A percentile compares a stretch with the other conserved stretches of the same genome.
Evolutionary conservation across 2,888 invertebrate genomes (phyloP).

Genomic region (Perizoma affinitatum): DNA sequence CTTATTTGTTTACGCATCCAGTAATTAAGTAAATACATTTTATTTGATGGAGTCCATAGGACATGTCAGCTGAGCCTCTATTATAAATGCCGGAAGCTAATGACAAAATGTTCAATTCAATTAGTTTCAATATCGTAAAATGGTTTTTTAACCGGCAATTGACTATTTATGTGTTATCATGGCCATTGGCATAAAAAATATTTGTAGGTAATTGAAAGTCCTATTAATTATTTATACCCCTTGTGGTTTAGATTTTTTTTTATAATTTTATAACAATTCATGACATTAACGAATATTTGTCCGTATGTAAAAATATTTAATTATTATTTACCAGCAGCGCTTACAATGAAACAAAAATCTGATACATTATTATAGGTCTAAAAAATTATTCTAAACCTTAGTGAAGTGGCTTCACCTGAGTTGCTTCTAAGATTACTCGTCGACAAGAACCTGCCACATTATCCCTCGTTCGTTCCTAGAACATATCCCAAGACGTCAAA

Average conservation of each 20-base stretch:
- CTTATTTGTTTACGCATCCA: constrained; percentile 62
- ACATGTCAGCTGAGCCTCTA: constrained; percentile 28
- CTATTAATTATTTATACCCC: constrained; percentile 29
- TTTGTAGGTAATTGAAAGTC: constrained; percentile 31
- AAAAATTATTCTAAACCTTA: constrained; percentile 8
- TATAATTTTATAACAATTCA: constrained; percentile 23
- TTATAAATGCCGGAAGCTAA: constrained; percentile 46
- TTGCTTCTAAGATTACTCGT: constrained; percentile 10
- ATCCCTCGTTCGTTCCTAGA: constrained; percentile 29
- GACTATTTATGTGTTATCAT: constrained; percentile 38
- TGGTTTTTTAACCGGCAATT: constrained; percentile 34
- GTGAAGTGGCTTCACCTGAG: constrained; percentile 10
- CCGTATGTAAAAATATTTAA: constrained; percentile 3
- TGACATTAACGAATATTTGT: constrained; percentile 27
- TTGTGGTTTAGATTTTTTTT: constrained; percentile 26
- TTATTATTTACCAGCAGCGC: constrained; percentile 3
- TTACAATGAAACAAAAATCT: not conserved
- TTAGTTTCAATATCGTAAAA: constrained; percentile 31
- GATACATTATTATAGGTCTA: not conserved
- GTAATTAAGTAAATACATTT: constrained; percentile 58
- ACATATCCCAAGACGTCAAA: constrained; percentile 30
- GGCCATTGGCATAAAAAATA: constrained; percentile 30
- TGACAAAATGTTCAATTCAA: constrained; percentile 35
- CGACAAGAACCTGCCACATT: constrained; percentile 20
- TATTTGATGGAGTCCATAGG: constrained; percentile 55